Evolutionary conservation across 2,888 invertebrate genomes (phyloP).

Genomic region (Melanargia galathea): DNA sequence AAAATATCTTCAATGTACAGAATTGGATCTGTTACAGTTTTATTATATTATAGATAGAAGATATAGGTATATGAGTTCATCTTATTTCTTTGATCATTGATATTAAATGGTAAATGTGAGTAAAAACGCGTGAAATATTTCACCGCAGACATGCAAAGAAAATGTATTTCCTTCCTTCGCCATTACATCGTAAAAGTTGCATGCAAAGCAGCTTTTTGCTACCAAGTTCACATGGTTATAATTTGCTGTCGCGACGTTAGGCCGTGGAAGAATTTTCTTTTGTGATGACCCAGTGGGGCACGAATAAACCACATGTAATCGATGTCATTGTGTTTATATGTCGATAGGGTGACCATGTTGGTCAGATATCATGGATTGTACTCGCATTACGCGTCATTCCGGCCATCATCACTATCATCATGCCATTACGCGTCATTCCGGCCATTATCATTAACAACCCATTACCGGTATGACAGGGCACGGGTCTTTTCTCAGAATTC

Average conservation of each 20-base stretch:
- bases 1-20: too few species aligned
- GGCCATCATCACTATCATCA: too few species aligned
- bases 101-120: not conserved
- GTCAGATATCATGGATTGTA: not conserved
- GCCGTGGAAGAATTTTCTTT: conserved; percentile 19
- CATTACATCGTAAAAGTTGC: not conserved
- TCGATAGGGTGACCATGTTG: conserved; percentile 7
- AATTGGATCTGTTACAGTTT: too few species aligned
- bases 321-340: conserved; percentile 19
- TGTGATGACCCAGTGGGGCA: not conserved
- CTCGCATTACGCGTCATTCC: too few species aligned
- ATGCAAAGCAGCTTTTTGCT: conserved; percentile 6
- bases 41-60: too few species aligned
- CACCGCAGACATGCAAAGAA: not conserved
- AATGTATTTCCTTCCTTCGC: conserved; percentile 7
- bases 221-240: conserved; percentile 3
- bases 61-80: too few species aligned
- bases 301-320: not conserved
- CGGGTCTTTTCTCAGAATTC: too few species aligned
- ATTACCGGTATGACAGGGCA: too few species aligned
- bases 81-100: not conserved
- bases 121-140: too few species aligned
- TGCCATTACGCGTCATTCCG: too few species aligned
- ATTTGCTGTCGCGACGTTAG: not conserved
- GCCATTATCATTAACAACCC: too few species aligned